Conservation (phyloP, 2,888 invertebrate genomes). For the Diarsia mendica region DNA sequence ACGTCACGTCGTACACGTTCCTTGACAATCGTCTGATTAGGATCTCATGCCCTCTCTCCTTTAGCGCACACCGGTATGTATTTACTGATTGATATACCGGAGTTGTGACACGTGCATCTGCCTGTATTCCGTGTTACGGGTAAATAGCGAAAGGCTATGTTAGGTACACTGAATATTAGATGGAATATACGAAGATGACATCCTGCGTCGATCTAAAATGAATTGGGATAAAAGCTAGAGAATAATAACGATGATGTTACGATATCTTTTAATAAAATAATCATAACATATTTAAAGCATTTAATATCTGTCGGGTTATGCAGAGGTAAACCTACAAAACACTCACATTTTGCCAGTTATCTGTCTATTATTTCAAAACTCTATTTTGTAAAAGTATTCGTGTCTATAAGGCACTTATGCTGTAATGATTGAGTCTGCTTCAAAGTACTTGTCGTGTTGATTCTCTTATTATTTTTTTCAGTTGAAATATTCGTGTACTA, state of each 20-base stretch:
- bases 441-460: too few species aligned
- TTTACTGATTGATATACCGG: slow-evolving; percentile 64
- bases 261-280: neutral
- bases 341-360: neutral
- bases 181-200: slow-evolving; percentile 2
- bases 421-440: neutral
- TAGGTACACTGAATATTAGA: neutral
- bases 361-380: neutral
- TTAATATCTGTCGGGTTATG: neutral
- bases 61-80: slow-evolving; percentile 56
- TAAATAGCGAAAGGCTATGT: neutral
- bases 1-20: slow-evolving; percentile 71
- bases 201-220: too few species aligned
- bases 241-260: too few species aligned
- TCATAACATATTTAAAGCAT: neutral
- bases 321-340: neutral
- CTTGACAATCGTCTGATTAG: slow-evolving; percentile 76
- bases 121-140: slow-evolving; percentile 25
- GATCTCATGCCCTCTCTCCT: slow-evolving; percentile 70
- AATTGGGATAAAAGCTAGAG: too few species aligned
- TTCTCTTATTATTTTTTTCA: neutral
- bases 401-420: neutral
- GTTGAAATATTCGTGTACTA: neutral
- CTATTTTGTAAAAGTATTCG: neutral
- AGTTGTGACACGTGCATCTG: slow-evolving; percentile 37